Conservation (phyloP, 2,888 invertebrate genomes). For the Gari tellinella region DNA sequence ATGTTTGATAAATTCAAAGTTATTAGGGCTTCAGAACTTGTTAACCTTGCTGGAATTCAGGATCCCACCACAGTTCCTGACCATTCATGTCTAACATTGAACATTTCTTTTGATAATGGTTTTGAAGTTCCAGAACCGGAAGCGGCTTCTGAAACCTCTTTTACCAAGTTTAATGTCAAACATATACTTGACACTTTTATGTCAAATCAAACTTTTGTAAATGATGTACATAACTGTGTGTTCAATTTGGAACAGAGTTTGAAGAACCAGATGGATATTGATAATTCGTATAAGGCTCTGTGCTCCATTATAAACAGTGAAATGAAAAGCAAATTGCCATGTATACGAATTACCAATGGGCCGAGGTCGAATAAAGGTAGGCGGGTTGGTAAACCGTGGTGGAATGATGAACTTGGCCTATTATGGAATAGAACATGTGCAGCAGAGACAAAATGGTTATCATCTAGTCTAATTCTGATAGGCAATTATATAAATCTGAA, state of each 20-base stretch:
- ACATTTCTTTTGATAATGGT: not conserved
- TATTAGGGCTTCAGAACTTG: no score
- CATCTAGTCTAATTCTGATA: not conserved
- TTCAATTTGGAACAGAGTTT: slow-evolving; percentile 8
- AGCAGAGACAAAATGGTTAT: not conserved
- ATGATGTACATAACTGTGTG: slow-evolving; percentile 5
- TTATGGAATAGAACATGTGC: slow-evolving; percentile 1
- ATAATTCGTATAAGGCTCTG: slow-evolving; percentile 5
- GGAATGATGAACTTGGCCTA: not conserved
- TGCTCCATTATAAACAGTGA: slow-evolving; percentile 8
- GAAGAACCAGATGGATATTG: not conserved
- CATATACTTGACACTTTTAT: slow-evolving; percentile 14
- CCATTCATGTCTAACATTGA: slow-evolving; percentile 17
- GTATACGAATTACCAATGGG: not conserved
- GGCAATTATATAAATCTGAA: not conserved
- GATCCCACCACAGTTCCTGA: slow-evolving; percentile 5
- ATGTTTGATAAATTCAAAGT: no score
- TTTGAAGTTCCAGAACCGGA: not conserved
- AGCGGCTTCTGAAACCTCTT: not conserved
- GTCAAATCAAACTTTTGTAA: not conserved
- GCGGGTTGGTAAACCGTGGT: slow-evolving; percentile 8
- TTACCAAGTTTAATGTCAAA: slow-evolving; percentile 2
- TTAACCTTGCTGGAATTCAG: slow-evolving; percentile 4
- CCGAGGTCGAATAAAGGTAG: not conserved
- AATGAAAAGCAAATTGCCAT: slow-evolving; percentile 13